Evolutionary conservation across 2,113 vertebrate species (phyloP).

Genomic region (Peromyscus leucopus): DNA sequence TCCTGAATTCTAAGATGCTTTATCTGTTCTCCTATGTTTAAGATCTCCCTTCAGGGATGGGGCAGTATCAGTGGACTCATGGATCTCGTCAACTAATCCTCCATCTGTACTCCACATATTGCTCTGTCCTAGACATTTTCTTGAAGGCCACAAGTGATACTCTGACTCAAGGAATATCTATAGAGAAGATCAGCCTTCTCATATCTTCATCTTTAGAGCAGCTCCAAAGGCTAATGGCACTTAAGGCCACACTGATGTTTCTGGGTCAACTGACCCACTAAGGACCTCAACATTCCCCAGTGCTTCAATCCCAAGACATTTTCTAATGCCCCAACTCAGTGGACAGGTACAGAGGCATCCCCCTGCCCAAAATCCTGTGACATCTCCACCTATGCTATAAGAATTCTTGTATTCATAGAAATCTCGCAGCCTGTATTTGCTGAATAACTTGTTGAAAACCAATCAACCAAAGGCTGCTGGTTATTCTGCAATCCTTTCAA

Average conservation of each 20-base stretch:
- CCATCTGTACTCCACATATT: neutral
- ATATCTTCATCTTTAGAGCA: neutral
- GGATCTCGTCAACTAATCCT: neutral
- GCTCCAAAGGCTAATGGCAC: neutral
- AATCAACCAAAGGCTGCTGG: slow-evolving; percentile 72
- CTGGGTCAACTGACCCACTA: neutral
- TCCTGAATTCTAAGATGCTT: neutral
- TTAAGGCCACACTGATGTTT: neutral
- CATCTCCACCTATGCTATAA: neutral
- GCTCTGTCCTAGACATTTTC: neutral
- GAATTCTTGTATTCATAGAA: neutral
- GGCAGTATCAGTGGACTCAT: neutral
- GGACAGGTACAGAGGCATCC: neutral
- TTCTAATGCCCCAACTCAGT: neutral
- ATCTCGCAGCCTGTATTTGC: slow-evolving; percentile 19
- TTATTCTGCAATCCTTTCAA: slow-evolving; percentile 74
- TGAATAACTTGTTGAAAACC: slow-evolving; percentile 81
- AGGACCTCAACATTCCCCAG: neutral
- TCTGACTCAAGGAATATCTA: neutral
- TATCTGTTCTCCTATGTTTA: neutral
- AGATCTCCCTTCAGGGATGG: neutral
- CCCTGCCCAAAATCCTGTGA: neutral
- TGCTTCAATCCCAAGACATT: neutral
- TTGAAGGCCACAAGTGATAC: slow-evolving; percentile 14
- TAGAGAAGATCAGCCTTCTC: neutral